Base-by-base conservation (phyloP, 1,140 invertebrate genomes). In the Drosophila ambigua region DNA sequence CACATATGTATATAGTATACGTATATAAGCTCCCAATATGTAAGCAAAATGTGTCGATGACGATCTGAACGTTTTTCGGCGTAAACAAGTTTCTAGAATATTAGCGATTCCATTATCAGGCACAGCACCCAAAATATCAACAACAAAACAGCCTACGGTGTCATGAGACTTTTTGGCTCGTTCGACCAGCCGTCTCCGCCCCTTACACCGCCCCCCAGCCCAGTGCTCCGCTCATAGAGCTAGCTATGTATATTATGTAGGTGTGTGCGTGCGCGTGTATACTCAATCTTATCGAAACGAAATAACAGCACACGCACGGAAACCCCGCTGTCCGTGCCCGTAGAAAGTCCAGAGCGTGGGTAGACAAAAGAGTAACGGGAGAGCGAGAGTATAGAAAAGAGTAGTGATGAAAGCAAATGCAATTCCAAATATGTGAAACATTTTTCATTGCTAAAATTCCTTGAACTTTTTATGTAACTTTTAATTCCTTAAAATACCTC, bases 81-180 rank as follows among this genome's bases (percentile, higher is more conserved):
- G 77, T 90, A 90, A 90, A 90, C 87, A 90, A 90, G 87, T 90
- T 90, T 90, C 69, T 89, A 87, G 74, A 90, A 87, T 82, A 80
- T 83, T 80, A 67, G 72, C 65, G 65, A 83, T 88, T 83, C 81
- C 76, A 88, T 88, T 88, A 88, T 89, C 83, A 88, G 59, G 60
- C 16, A 44, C 44, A 50, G 31, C 23, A 68, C 26, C 64, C 26
- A 66, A 59, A 72, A 55, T 45, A 65, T 50, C 59, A 79, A 57
- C 68, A 66, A 53, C 24, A 79, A 68, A 64, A 74, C 59, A 58
- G 64, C 43, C 62, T 20, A 52, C 50, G 52, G 66, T 71, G 60
- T 67, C 72, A 75, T 75, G 72, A 81, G 81, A 57, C 66, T 75
- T 44, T 31, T 57, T 74, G 51, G 24, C 60, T 52, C 62, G 67